Evolutionary conservation across 2,113 vertebrate species (phyloP).

Genomic region (Crotophaga sulcirostris): DNA sequence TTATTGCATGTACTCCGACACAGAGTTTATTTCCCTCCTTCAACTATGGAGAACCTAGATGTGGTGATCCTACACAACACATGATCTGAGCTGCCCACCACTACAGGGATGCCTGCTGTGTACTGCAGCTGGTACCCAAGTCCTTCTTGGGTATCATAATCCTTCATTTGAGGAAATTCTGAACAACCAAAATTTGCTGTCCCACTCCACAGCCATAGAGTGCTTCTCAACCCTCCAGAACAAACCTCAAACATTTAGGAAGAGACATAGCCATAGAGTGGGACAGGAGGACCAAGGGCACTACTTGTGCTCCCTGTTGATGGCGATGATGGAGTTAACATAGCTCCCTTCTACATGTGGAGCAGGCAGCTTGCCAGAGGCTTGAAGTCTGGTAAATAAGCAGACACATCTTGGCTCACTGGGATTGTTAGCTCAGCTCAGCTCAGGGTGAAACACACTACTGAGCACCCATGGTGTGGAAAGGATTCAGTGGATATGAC

Average conservation of each 20-base stretch:
- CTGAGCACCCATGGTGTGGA: background rate
- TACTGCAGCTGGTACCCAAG: background rate
- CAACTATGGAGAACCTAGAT: background rate
- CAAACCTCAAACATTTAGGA: background rate
- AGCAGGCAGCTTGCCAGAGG: conserved; percentile 26
- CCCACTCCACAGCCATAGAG: background rate
- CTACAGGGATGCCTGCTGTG: background rate
- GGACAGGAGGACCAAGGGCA: background rate
- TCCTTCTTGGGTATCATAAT: background rate
- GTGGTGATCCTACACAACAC: background rate
- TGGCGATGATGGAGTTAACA: background rate
- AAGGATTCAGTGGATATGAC: background rate
- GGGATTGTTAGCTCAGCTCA: conserved; percentile 16
- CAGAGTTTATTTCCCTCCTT: background rate
- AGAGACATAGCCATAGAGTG: background rate
- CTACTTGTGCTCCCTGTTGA: accelerated
- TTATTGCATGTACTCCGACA: background rate
- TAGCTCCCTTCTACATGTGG: background rate
- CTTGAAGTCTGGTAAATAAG: conserved; percentile 27
- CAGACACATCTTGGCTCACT: conserved; percentile 27
- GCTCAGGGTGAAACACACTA: background rate
- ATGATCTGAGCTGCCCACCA: background rate
- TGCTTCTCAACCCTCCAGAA: background rate
- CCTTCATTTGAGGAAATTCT: background rate
- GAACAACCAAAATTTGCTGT: accelerated